Percentiles rank a stretch among this genome's conserved stretches.
These are phyloP conservation scores for Synanthedon formicaeformis DNA, from an alignment of 2,888 invertebrate species.

Conservation along the genomic window DNA sequence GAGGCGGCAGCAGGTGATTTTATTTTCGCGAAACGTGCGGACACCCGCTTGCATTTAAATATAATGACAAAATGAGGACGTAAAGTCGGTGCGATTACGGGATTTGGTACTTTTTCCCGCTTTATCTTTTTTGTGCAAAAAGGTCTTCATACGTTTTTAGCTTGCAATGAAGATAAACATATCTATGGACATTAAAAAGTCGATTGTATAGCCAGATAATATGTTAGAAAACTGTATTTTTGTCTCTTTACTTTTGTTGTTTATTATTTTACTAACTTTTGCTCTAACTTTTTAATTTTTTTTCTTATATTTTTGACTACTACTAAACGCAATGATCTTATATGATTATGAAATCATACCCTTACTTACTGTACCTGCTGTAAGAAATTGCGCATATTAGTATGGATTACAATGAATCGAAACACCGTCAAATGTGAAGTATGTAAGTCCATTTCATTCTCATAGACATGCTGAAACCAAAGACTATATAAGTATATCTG, in stretches of 20 bases:
- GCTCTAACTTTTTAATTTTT: too few relatives aligned
- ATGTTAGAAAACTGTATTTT: neutral
- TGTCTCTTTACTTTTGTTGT: neutral
- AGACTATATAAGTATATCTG: too few relatives aligned
- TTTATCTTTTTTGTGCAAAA: constrained; percentile 20
- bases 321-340: too few relatives aligned
- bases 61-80: constrained; percentile 46
- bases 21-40: constrained; percentile 35
- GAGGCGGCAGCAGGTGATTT: constrained; percentile 30
- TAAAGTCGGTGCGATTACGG: constrained; percentile 33
- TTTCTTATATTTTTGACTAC: too few relatives aligned
- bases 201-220: neutral
- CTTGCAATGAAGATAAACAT: constrained; percentile 18
- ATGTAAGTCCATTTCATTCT: too few relatives aligned
- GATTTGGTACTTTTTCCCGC: constrained; percentile 15
- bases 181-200: neutral
- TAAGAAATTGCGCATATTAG: too few relatives aligned
- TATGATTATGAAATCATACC: too few relatives aligned
- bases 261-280: too few relatives aligned
- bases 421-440: too few relatives aligned
- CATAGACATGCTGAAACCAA: too few relatives aligned
- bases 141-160: constrained; percentile 15
- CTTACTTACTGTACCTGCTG: too few relatives aligned
- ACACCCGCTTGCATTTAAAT: constrained; percentile 46
- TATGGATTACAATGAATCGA: too few relatives aligned